Evolutionary conservation across 2,888 invertebrate genomes (phyloP).

Genomic region (Acholoe squamosa): DNA sequence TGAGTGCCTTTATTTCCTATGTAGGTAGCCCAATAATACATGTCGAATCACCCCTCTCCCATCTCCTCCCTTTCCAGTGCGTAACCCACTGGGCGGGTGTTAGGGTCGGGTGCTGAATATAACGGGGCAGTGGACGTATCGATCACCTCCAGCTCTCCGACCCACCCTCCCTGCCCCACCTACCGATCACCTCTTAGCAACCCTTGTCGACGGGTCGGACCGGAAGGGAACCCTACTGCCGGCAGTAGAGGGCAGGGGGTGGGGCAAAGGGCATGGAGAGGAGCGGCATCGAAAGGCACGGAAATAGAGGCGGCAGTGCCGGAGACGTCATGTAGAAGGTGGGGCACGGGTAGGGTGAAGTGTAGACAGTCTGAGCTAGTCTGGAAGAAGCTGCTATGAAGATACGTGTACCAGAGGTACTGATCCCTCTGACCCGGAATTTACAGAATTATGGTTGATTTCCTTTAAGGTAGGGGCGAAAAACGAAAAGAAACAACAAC

Average conservation of each 20-base stretch:
- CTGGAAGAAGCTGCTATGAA: neutral
- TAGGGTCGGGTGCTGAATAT: conserved; percentile 20
- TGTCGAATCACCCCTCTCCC: too few relatives aligned
- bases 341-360: too few relatives aligned
- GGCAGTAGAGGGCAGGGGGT: neutral
- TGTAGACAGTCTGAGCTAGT: neutral
- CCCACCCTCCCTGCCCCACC: neutral
- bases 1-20: too few relatives aligned
- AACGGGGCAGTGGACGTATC: neutral
- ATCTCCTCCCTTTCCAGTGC: too few relatives aligned
- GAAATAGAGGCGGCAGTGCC: neutral
- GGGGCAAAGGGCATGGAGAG: neutral
- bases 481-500: too few relatives aligned
- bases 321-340: too few relatives aligned
- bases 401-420: too few relatives aligned
- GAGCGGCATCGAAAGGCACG: neutral
- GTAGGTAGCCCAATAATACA: too few relatives aligned
- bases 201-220: neutral
- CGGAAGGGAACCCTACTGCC: neutral
- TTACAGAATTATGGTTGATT: too few relatives aligned
- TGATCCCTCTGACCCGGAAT: too few relatives aligned
- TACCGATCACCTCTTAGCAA: neutral
- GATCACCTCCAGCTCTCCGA: neutral
- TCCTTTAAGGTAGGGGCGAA: too few relatives aligned
- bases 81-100: neutral